Evolutionary conservation across 92 coral and sea anemone species (phyloP).

Genomic region (Palythoa heliodiscus): DNA sequence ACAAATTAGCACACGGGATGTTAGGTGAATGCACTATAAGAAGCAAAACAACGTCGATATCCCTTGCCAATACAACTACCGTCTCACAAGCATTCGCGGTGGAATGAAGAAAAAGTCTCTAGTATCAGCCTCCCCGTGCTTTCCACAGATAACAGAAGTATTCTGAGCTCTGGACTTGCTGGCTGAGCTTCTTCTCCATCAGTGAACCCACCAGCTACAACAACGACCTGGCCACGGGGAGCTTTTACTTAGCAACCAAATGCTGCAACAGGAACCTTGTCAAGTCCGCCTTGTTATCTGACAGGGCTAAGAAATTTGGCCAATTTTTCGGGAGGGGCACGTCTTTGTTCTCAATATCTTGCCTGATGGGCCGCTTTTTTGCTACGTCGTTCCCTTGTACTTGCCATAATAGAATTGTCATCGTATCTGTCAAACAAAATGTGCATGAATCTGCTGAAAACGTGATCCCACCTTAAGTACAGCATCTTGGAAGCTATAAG

Average conservation of each 20-base stretch:
- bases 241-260: no score
- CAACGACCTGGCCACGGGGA: no score
- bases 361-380: conserved; percentile 55
- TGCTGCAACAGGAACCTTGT: conserved; percentile 60
- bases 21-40: conserved; percentile 60
- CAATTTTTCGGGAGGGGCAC: conserved; percentile 69
- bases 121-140: conserved; percentile 64
- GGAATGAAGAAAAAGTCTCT: conserved; percentile 55
- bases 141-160: conserved; percentile 40
- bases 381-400: conserved; percentile 36
- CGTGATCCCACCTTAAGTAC: no score
- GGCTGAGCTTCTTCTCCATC: no score
- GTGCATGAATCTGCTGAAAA: conserved; percentile 64
- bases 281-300: conserved; percentile 69
- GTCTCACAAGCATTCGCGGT: conserved; percentile 50
- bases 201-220: no score
- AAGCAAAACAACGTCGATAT: conserved; percentile 61
- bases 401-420: conserved; percentile 50
- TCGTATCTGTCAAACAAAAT: conserved; percentile 55
- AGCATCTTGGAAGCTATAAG: no score
- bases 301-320: conserved; percentile 58
- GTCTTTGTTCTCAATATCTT: conserved; percentile 48
- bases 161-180: conserved; percentile 42
- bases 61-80: conserved; percentile 58
- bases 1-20: conserved; percentile 54